Conservation (phyloP, 2,888 invertebrate genomes). For the Mactromeris polynyma region DNA sequence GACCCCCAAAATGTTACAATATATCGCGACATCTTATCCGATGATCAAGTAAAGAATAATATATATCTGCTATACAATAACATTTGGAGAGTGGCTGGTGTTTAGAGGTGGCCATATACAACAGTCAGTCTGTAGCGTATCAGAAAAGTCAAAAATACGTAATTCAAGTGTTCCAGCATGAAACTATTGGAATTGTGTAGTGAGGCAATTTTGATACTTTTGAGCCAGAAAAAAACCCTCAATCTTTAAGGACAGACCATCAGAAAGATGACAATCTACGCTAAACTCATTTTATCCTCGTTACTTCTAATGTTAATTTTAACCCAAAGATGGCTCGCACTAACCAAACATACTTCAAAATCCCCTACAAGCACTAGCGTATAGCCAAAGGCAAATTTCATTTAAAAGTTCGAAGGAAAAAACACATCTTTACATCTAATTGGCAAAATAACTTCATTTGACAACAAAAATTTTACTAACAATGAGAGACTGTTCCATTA, state of each 20-base stretch:
- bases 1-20: too few species aligned
- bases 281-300: background rate
- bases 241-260: background rate
- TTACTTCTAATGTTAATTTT: background rate
- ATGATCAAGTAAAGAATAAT: too few species aligned
- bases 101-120: too few species aligned
- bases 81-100: too few species aligned
- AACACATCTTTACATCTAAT: background rate
- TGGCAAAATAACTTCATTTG: slow-evolving; percentile 18
- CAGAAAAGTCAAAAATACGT: too few species aligned
- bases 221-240: background rate
- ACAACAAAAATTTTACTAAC: slow-evolving; percentile 16
- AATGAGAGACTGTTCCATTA: slow-evolving; percentile 32
- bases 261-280: background rate
- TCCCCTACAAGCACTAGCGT: background rate
- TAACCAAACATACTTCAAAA: background rate
- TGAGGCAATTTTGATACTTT: too few species aligned
- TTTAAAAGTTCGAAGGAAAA: slow-evolving; percentile 14
- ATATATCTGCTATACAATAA: too few species aligned
- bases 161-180: too few species aligned
- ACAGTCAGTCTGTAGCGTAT: too few species aligned
- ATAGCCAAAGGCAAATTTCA: background rate
- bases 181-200: too few species aligned
- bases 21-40: too few species aligned
- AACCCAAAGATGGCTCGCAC: background rate